Evolutionary conservation across 1,140 invertebrate species (phyloP).

Genomic region (Araneus ventricosus): DNA sequence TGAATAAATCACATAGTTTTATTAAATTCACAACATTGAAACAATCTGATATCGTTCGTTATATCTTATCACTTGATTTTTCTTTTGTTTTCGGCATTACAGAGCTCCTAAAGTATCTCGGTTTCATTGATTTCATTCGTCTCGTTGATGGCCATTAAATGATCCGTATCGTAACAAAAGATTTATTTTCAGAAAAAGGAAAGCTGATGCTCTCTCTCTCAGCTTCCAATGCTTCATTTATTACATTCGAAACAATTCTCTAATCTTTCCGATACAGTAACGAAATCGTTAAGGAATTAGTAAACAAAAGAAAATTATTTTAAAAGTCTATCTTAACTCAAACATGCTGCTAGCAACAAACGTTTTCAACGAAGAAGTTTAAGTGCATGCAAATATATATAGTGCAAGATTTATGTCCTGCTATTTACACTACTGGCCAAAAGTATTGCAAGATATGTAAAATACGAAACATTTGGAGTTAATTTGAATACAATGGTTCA

Average conservation of each 20-base stretch:
- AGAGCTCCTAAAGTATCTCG: background rate
- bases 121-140: background rate
- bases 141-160: conserved; percentile 23
- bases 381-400: too few relatives aligned
- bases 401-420: too few relatives aligned
- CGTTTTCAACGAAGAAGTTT: too few relatives aligned
- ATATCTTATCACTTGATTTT: background rate
- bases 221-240: conserved; percentile 30
- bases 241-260: background rate
- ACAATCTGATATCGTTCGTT: too few relatives aligned
- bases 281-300: background rate
- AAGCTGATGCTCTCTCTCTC: background rate
- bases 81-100: background rate
- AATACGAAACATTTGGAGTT: too few relatives aligned
- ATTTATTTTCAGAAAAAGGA: background rate
- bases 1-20: too few relatives aligned
- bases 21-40: too few relatives aligned
- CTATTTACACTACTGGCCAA: too few relatives aligned
- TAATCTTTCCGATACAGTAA: background rate
- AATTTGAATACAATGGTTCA: too few relatives aligned
- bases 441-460: too few relatives aligned
- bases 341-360: too few relatives aligned
- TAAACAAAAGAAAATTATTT: background rate
- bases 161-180: conserved; percentile 23
- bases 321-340: too few relatives aligned